Conservation (phyloP, 2,888 invertebrate genomes). For the Amiota minor region DNA sequence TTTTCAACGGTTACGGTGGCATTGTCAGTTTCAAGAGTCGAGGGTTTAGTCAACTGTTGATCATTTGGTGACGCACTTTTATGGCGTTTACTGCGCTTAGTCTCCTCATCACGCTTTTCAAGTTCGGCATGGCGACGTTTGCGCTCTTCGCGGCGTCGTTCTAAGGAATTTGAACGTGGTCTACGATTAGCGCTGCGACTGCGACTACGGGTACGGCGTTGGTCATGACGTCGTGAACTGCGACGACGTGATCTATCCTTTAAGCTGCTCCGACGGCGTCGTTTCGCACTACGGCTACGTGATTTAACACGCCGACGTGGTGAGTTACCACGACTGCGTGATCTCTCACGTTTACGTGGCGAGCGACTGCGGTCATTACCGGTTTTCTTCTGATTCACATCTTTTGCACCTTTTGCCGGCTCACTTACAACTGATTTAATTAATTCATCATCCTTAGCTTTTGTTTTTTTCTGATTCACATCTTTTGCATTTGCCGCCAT, state of each 20-base stretch:
- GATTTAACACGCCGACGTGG: constrained; percentile 31
- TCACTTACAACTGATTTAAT: background rate
- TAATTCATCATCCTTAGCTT: constrained; percentile 30
- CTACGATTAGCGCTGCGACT: constrained; percentile 42
- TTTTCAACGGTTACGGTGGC: constrained; percentile 58
- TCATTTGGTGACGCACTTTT: constrained; percentile 34
- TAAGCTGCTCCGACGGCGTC: constrained; percentile 43
- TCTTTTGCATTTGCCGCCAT: background rate
- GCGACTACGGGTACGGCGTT: constrained; percentile 46
- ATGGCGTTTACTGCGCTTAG: constrained; percentile 7
- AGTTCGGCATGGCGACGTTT: constrained; percentile 63
- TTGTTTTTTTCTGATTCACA: constrained; percentile 22
- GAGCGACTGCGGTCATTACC: constrained; percentile 34
- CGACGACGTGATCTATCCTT: constrained; percentile 38
- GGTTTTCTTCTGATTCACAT: constrained; percentile 30
- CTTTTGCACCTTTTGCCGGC: background rate
- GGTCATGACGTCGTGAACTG: constrained; percentile 37
- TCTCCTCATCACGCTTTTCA: constrained; percentile 53
- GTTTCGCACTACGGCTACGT: constrained; percentile 31
- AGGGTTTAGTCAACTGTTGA: constrained; percentile 10
- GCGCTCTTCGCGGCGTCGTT: constrained; percentile 63
- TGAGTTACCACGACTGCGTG: constrained; percentile 37
- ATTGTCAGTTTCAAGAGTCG: constrained; percentile 50
- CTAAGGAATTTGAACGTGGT: constrained; percentile 61
- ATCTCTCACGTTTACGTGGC: constrained; percentile 30